Percentiles rank a stretch among this genome's conserved stretches.
These are phyloP conservation scores for Lithobates pipiens DNA, from an alignment of 2,797 vertebrate genomes.

Conservation along the genomic window DNA sequence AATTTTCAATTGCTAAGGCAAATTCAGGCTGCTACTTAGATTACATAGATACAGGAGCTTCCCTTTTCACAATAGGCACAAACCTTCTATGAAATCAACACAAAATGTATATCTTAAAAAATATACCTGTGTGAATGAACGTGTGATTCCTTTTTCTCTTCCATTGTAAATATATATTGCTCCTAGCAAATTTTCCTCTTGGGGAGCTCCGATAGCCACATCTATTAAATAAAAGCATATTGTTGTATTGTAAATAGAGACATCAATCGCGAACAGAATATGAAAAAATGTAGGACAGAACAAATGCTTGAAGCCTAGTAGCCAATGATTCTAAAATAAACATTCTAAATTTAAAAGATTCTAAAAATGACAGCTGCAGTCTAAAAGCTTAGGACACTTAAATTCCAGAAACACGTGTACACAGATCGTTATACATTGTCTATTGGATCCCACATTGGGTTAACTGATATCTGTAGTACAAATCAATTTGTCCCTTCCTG, in stretches of 20 bases:
- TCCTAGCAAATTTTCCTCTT: slow-evolving; percentile 90
- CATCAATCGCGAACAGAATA: not conserved
- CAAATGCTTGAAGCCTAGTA: not conserved
- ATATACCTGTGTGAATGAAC: slow-evolving; percentile 88
- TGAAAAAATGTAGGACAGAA: not conserved
- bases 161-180: slow-evolving; percentile 97
- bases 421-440: no score
- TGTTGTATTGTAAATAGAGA: not conserved
- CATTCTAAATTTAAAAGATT: no score
- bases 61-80: no score
- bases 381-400: not conserved
- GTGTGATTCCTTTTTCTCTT: slow-evolving; percentile 84
- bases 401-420: not conserved
- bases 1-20: no score
- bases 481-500: no score
- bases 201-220: slow-evolving; percentile 92
- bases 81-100: no score
- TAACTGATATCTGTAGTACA: no score
- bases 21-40: no score
- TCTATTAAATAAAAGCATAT: slow-evolving; percentile 74
- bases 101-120: not conserved
- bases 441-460: no score
- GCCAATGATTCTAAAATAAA: not conserved
- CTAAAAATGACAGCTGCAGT: not conserved
- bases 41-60: no score